Conservation (phyloP, 2,797 vertebrate species). For the Sitta carolinensis region DNA sequence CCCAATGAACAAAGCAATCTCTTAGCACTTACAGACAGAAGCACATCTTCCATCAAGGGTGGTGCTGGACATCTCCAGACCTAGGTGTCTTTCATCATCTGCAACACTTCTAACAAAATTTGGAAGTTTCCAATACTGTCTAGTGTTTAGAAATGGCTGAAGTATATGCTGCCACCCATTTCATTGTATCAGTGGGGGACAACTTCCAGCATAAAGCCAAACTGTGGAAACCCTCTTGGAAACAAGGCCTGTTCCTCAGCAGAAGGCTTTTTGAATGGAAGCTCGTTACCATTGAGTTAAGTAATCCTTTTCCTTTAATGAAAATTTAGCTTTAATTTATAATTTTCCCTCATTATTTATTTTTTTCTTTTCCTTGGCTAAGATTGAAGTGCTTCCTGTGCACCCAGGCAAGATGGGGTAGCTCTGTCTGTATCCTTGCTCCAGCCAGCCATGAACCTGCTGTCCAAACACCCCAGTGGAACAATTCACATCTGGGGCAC, state of each 20-base stretch:
- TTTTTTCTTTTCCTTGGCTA: not conserved
- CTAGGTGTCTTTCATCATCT: not conserved
- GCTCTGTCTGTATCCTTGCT: not conserved
- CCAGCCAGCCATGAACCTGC: not conserved
- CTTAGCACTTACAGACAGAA: not conserved
- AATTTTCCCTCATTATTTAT: not conserved
- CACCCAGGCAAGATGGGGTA: not conserved
- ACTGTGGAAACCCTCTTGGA: not conserved
- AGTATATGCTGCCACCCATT: not conserved
- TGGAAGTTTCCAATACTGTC: not conserved
- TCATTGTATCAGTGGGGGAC: not conserved
- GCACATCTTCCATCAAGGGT: not conserved
- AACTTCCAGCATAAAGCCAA: not conserved
- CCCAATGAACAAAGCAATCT: not conserved
- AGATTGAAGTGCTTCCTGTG: not conserved
- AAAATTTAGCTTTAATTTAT: not conserved
- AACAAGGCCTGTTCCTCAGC: not conserved
- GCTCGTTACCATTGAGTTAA: not conserved
- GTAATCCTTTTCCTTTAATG: not conserved
- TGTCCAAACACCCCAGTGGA: not conserved
- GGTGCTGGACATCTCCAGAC: not conserved
- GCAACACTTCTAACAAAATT: not conserved
- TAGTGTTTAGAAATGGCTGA: not conserved
- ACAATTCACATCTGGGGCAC: not conserved
- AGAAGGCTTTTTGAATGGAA: not conserved